Base-by-base conservation (phyloP, 2,797 vertebrate genomes). In the Pangasius krempfi region DNA sequence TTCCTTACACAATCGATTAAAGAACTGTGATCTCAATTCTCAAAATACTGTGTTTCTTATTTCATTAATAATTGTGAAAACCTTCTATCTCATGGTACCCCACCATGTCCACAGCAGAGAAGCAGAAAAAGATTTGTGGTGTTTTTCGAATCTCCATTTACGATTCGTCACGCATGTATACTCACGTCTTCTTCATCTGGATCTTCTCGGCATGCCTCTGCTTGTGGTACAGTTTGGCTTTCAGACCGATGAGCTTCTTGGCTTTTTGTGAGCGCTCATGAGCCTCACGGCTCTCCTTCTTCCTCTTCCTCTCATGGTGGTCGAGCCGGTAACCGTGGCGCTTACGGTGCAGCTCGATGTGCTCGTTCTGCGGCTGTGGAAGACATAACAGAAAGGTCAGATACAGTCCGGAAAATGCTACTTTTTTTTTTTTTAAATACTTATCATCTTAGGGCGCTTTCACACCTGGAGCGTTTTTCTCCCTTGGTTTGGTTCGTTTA, bases 131-230 rank as follows among this genome's bases (percentile, higher is more conserved):
- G 44, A 18, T 78, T 52, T 18, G 16, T 4, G 14, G 2, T 7
- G 40, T 13, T 16, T 27, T 47, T 50, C 4, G 4, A 75, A 75
- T 13, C 9, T 6, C 7, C 18, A 22, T 22, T 80, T 12, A 58
- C 0, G 10, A 84, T 40, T 52, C 78, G 3, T 80, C n/a, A 52
- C 3, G 50, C 75, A 30, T 18, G 13, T 37, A 20, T 22, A 97
- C 98, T 97, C 92, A 99, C 98, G 98, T 99, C 93, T 99, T 99
- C 93, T 99, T 99, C 98, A 99, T 99, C 93, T 99, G 99, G 92
- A 99, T 98, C 96, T 99, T 99, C 94, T 99, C 98, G 0, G 98
- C 95, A 25, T 99, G 98, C 87, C 98, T 97, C 95, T 99, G 98
- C 90, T 99, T 99, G 93, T 99, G 98, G 94, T 99, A 99, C 22